phyloP scores from a whole-genome alignment of 2,113 vertebrate genomes.

The Aspidoscelis tigris region DNA sequence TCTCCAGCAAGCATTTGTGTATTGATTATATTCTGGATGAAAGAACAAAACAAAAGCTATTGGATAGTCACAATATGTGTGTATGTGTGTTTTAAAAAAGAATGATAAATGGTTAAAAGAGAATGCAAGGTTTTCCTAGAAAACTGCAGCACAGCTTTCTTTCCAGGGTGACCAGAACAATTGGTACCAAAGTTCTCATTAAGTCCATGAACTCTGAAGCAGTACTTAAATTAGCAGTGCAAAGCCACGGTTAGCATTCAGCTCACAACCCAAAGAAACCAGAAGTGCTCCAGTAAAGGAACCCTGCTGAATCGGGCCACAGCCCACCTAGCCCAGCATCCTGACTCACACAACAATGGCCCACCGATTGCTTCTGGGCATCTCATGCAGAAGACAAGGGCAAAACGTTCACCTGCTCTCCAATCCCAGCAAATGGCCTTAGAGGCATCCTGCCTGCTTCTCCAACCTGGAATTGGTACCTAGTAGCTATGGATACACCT shows the following conservation, averaged over 20 bases:
- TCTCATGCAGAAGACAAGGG: no score
- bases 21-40: slow-evolving; percentile 42
- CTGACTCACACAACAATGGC: no score
- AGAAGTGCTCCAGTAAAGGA: neutral
- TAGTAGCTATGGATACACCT: no score
- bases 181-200: neutral
- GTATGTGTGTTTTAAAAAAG: slow-evolving; percentile 10
- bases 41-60: slow-evolving; percentile 36
- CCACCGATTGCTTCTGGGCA: no score
- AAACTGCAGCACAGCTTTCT: neutral
- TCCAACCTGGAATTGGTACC: no score
- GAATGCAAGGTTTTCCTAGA: neutral
- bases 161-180: neutral
- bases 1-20: slow-evolving; percentile 35
- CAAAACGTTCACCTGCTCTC: no score
- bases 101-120: slow-evolving; percentile 22
- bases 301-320: no score
- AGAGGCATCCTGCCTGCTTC: no score
- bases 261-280: neutral
- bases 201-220: neutral
- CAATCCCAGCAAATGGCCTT: no score
- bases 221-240: neutral
- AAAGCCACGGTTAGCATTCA: neutral
- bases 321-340: no score
- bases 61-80: slow-evolving; percentile 15